A percentile compares a stretch with the other conserved stretches of the same genome.
Conservation (phyloP, 2,797 vertebrate genomes). For the Percopsis omiscomaycus region DNA sequence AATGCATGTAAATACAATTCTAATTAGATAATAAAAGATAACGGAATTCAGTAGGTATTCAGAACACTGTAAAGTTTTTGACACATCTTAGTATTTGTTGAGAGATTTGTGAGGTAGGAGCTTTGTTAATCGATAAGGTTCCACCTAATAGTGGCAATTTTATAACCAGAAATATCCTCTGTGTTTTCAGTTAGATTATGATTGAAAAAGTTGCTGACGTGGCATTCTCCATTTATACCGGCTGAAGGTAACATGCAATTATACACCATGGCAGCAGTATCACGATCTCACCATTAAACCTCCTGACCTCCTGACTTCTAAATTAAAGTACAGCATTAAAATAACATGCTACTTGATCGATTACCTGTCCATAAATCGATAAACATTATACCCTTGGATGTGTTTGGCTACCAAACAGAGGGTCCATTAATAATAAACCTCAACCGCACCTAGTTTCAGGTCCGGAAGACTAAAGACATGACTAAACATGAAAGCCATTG, state of each 20-base stretch:
- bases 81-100: too few relatives aligned
- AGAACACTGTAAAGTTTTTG: too few relatives aligned
- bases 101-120: too few relatives aligned
- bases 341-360: not conserved
- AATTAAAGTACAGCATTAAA: conserved; percentile 1
- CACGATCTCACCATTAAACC: conserved; percentile 1
- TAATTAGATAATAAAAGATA: too few relatives aligned
- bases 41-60: too few relatives aligned
- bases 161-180: too few relatives aligned
- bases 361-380: conserved; percentile 29
- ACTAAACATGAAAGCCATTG: conserved; percentile 27
- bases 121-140: too few relatives aligned
- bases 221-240: conserved; percentile 3
- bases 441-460: not conserved
- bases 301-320: not conserved
- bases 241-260: not conserved
- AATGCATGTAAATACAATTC: too few relatives aligned
- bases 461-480: not conserved
- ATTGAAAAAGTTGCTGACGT: not conserved
- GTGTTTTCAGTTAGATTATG: too few relatives aligned
- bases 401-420: conserved; percentile 28
- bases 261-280: not conserved
- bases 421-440: conserved; percentile 60
- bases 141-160: too few relatives aligned
- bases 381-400: not conserved